phyloP scores from a whole-genome alignment of 2,888 invertebrate genomes.

The Ectobius pallidus region DNA sequence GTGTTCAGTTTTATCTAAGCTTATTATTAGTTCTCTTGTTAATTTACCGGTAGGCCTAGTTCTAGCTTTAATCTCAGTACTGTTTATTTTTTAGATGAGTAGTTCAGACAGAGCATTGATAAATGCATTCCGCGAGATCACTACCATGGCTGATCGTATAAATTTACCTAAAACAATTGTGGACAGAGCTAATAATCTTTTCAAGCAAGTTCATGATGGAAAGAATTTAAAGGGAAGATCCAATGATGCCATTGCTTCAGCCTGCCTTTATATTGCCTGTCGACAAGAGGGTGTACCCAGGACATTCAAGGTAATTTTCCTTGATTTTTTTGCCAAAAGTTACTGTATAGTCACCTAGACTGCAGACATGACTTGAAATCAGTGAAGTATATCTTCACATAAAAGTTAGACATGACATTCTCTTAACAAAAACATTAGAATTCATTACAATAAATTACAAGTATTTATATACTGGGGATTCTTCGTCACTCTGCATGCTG shows the following conservation, averaged over 20 bases:
- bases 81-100: conserved; percentile 78
- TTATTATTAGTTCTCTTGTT: too few relatives aligned
- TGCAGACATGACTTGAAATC: too few relatives aligned
- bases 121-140: conserved; percentile 96
- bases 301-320: conserved; percentile 80
- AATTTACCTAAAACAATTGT: conserved; percentile 97
- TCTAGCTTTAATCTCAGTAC: too few relatives aligned
- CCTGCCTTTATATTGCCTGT: conserved; percentile 98
- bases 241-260: conserved; percentile 98
- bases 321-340: too few relatives aligned
- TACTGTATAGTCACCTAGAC: too few relatives aligned
- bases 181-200: conserved; percentile 94
- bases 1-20: neutral
- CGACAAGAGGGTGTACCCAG: conserved; percentile 98
- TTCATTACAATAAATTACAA: too few relatives aligned
- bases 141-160: conserved; percentile 97
- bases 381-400: too few relatives aligned
- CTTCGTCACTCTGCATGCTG: too few relatives aligned
- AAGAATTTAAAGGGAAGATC: conserved; percentile 94
- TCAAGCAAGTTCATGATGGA: conserved; percentile 98
- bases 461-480: too few relatives aligned
- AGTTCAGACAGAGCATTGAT: conserved; percentile 94
- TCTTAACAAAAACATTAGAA: too few relatives aligned
- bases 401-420: too few relatives aligned
- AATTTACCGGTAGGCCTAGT: too few relatives aligned